Base-by-base conservation (phyloP, 2,113 vertebrate genomes). In the Rhodinocichla rosea region DNA sequence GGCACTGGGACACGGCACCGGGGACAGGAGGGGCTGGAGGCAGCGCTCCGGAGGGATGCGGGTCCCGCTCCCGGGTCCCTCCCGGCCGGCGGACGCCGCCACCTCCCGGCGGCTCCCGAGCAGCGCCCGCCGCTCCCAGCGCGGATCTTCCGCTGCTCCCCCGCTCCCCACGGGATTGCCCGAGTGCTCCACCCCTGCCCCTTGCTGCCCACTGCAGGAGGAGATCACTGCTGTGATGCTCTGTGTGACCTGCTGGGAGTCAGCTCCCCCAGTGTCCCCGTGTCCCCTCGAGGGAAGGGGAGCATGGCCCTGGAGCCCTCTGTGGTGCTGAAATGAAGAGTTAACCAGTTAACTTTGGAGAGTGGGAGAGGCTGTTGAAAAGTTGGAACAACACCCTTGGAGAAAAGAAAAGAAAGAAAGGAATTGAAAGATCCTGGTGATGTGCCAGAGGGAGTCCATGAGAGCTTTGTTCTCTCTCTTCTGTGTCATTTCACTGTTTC, bases 31-130 rank as follows among this genome's bases (percentile, higher is more conserved):
- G 47, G 5, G 44, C 33, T 6, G 27, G 2, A 10, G 39, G 55
- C 52, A 4, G 67, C 28, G 62, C 12, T 62, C 71, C 71, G 7
- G 1, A 23, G 63, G 2, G 70, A 60, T 13, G 49, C 60, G 9
- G 13, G 32, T 33, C 9, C n/a, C 32, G 64, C 30, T 45, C 5
- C 45, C 60, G 9, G 11, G 1, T 37, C 57, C 13, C 18, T 47
- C 68, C 56, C 49, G 6, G 71, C 93, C 89, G 89, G 82, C 9
- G n/a, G 68, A 90, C 73, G 89, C 59, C 20, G 83, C 96, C 97
- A 94, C 60, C 97, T 96, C 87, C 87, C 27, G 92, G 94, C 94
- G 23, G 87, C 47, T 83, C 78, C 78, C 39, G 60, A n/a, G 78
- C 86, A 42, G 1, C 59, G 67, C 44, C 32, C 0, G 27, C n/a